A percentile compares a stretch with the other conserved stretches of the same genome.
Evolutionary conservation across 1,140 invertebrate species (phyloP).

Genomic region (Hycleus phaleratus): DNA sequence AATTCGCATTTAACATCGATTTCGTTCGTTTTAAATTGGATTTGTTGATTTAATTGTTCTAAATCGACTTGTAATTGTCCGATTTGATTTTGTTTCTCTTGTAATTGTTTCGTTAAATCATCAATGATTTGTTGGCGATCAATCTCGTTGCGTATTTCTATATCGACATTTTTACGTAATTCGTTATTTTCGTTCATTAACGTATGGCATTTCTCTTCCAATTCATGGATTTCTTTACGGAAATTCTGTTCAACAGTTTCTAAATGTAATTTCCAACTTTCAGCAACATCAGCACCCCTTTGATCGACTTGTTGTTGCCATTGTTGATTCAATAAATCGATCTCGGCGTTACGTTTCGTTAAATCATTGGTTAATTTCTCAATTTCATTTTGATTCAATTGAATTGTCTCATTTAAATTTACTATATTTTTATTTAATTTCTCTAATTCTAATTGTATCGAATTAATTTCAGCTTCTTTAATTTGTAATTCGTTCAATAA

Average conservation of each 20-base stretch:
- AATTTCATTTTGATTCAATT: not conserved
- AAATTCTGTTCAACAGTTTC: slow-evolving; percentile 46
- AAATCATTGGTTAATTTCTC: not conserved
- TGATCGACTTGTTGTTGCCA: slow-evolving; percentile 51
- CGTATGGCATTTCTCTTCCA: slow-evolving; percentile 46
- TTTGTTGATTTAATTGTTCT: slow-evolving; percentile 20
- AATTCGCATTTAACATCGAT: not conserved
- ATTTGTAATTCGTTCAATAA: not conserved
- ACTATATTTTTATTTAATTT: not conserved
- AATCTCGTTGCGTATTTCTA: slow-evolving; percentile 37
- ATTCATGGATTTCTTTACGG: slow-evolving; percentile 39
- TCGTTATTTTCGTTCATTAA: slow-evolving; percentile 42
- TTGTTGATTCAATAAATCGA: slow-evolving; percentile 18
- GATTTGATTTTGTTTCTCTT: slow-evolving; percentile 15
- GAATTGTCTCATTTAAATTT: not conserved
- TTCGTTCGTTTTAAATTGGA: too few species aligned
- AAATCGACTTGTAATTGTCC: slow-evolving; percentile 6
- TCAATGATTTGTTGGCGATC: slow-evolving; percentile 32
- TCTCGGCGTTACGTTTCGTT: not conserved
- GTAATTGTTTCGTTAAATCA: slow-evolving; percentile 30
- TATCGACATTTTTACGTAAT: slow-evolving; percentile 37
- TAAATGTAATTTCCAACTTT: slow-evolving; percentile 57
- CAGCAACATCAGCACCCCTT: slow-evolving; percentile 53
- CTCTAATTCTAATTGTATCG: not conserved
- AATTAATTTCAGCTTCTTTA: not conserved